phyloP scores from a whole-genome alignment of 2,113 vertebrate genomes.

The Rhadina sibilatrix region DNA sequence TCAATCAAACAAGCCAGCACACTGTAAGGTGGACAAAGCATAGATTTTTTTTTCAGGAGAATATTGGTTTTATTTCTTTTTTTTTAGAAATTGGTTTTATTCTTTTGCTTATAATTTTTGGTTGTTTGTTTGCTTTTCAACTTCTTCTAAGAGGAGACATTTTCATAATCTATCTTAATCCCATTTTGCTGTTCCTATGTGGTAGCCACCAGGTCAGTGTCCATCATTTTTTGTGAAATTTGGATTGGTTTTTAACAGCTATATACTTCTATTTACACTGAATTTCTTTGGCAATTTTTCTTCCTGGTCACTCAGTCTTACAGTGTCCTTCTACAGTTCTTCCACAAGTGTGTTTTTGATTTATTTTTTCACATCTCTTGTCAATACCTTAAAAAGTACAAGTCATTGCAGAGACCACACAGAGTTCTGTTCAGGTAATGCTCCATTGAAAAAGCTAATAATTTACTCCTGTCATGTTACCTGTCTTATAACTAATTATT shows the following conservation, averaged over 20 bases:
- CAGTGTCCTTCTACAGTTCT: not conserved
- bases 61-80: rapidly evolving
- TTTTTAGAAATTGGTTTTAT: not conserved
- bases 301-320: not conserved
- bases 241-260: not conserved
- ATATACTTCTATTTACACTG: not conserved
- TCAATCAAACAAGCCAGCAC: not conserved
- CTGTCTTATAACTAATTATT: not conserved
- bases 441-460: not conserved
- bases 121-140: not conserved
- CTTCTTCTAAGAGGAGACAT: not conserved
- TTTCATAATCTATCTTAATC: not conserved
- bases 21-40: not conserved
- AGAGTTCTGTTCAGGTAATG: not conserved
- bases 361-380: not conserved
- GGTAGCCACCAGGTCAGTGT: not conserved
- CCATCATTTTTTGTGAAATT: not conserved
- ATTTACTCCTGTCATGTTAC: not conserved
- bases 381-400: not conserved
- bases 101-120: not conserved
- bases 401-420: not conserved
- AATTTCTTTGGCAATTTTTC: not conserved
- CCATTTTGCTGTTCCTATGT: not conserved
- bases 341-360: not conserved
- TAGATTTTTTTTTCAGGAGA: not conserved